phyloP scores from a whole-genome alignment of 1,140 invertebrate genomes.

The Bombus breviceps region DNA sequence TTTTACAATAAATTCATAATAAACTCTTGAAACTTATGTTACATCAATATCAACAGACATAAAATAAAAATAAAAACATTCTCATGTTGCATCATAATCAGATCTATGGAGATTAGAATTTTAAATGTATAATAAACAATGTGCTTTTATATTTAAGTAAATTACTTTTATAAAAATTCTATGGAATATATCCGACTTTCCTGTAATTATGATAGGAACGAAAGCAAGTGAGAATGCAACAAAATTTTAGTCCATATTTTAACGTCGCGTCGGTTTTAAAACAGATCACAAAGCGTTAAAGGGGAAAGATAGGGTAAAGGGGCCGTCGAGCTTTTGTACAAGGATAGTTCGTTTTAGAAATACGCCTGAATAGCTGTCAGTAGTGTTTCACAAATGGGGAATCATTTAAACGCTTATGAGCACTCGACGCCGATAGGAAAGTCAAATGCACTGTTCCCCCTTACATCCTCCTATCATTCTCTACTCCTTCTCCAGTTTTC shows the following conservation, averaged over 20 bases:
- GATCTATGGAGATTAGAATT: neutral
- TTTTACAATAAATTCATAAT: too few species aligned
- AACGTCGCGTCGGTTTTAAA: slow-evolving; percentile 25
- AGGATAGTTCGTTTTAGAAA: slow-evolving; percentile 64
- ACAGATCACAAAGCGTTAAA: slow-evolving; percentile 8
- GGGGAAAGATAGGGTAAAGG: neutral
- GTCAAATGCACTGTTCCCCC: slow-evolving; percentile 65
- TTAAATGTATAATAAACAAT: neutral
- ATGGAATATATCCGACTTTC: neutral
- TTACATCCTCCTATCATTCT: slow-evolving; percentile 26
- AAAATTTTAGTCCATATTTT: slow-evolving; percentile 19
- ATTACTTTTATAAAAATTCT: too few species aligned
- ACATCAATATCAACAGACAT: too few species aligned
- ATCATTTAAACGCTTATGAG: slow-evolving; percentile 69
- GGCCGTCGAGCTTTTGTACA: neutral
- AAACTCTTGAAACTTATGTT: too few species aligned
- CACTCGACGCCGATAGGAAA: slow-evolving; percentile 68
- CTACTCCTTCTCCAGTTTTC: slow-evolving; percentile 43
- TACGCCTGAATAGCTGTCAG: slow-evolving; percentile 65
- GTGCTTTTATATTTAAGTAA: neutral
- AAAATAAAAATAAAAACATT: neutral
- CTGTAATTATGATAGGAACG: neutral
- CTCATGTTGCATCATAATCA: neutral
- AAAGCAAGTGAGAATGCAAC: slow-evolving; percentile 24
- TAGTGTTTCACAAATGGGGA: slow-evolving; percentile 68